Conservation (phyloP, 2,113 vertebrate species). For the Terrapene triunguis region DNA sequence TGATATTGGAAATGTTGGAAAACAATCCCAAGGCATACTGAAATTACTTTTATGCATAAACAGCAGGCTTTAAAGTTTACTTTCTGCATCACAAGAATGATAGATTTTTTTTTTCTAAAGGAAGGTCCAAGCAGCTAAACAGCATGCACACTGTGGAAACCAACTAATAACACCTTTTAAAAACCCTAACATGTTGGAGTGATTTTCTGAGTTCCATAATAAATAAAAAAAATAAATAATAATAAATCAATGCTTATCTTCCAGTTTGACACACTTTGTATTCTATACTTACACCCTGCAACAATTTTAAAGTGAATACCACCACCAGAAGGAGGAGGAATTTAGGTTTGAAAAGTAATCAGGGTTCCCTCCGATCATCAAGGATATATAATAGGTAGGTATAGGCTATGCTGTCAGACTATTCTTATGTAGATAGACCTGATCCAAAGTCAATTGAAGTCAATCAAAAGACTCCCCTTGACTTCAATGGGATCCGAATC, state of each 20-base stretch:
- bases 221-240: background rate
- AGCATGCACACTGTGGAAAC: slow-evolving; percentile 1
- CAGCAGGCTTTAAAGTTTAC: background rate
- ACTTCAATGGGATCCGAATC: background rate
- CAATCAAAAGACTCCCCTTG: background rate
- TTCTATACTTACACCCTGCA: slow-evolving; percentile 48
- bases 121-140: slow-evolving; percentile 36
- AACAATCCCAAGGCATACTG: background rate
- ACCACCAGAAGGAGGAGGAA: slow-evolving; percentile 11
- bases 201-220: slow-evolving; percentile 29
- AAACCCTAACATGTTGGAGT: slow-evolving; percentile 40
- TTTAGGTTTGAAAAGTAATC: background rate
- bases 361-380: slow-evolving; percentile 18
- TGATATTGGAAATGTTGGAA: background rate
- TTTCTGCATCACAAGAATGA: background rate
- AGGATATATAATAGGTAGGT: slow-evolving; percentile 18
- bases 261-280: slow-evolving; percentile 20
- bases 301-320: background rate
- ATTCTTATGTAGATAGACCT: background rate
- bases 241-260: slow-evolving; percentile 41
- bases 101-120: background rate
- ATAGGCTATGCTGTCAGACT: slow-evolving; percentile 16
- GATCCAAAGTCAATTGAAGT: background rate
- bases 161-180: slow-evolving; percentile 40
- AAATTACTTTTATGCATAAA: background rate